A percentile compares a stretch with the other conserved stretches of the same genome.
phyloP scores from a whole-genome alignment of 2,797 vertebrate species.

The Phalloptychus januarius region DNA sequence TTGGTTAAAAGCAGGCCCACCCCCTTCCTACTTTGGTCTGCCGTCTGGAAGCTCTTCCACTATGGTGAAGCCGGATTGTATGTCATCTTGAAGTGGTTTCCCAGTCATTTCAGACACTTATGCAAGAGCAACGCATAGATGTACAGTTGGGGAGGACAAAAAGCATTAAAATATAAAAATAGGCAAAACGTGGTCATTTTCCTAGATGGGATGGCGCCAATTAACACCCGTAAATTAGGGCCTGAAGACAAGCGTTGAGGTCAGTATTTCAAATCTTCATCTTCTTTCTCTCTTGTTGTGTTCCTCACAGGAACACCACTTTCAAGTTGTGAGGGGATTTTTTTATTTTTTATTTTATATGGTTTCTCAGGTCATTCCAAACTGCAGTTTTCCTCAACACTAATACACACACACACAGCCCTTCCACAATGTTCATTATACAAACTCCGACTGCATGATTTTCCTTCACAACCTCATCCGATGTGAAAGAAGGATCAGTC shows the following conservation, averaged over 20 bases:
- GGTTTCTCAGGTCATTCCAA: conserved; percentile 72
- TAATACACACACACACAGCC: conserved; percentile 25
- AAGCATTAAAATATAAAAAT: conserved; percentile 44
- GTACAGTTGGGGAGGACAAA: conserved; percentile 39
- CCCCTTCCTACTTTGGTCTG: conserved; percentile 46
- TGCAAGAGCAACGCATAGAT: conserved; percentile 66
- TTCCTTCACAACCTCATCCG: conserved; percentile 31
- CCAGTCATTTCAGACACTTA: conserved; percentile 68
- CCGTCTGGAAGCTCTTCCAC: conserved; percentile 64
- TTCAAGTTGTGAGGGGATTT: conserved; percentile 43
- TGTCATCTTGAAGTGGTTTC: conserved; percentile 67
- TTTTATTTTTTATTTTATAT: conserved; percentile 20
- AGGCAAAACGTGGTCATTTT: conserved; percentile 10
- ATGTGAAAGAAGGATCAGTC: conserved; percentile 39
- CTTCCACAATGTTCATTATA: conserved; percentile 36
- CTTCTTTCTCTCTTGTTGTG: conserved; percentile 42
- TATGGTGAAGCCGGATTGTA: conserved; percentile 48
- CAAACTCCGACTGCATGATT: conserved; percentile 37
- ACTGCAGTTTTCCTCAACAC: conserved; percentile 37
- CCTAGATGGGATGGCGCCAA: conserved; percentile 47
- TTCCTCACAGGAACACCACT: conserved; percentile 30
- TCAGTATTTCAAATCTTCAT: conserved; percentile 41
- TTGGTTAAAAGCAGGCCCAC: conserved; percentile 42
- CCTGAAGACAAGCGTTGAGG: conserved; percentile 37
- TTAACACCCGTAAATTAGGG: conserved; percentile 34